Evolutionary conservation across 1,140 invertebrate species (phyloP), one percentile per base, ranked within the genome.

Genomic region (Nephila pilipes): DNA sequence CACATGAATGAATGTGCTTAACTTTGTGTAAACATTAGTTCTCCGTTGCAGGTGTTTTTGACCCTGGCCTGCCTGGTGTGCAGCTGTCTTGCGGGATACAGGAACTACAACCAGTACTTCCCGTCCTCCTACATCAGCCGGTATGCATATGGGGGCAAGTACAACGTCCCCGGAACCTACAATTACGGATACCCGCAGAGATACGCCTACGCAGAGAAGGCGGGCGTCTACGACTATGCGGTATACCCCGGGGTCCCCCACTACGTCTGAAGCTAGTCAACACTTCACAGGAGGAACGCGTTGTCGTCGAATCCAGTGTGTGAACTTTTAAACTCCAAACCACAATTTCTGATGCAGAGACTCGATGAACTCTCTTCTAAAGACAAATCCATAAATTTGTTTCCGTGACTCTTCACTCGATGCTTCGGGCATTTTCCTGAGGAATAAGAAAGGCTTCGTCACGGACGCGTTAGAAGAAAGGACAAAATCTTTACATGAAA

Each of bases 81-180:
- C 85, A 38, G 55, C 12, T 87, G 85, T 32, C 20, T 60, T 25
- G 85, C 85, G 14, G 58, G 55, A 22, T 83, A 87, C 32, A 60
- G 29, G 25, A 55, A 55, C 6, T 88, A 54, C n/a, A 55, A 88
- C 36, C 87, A 69, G 38, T 88, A 69, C 38, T 75, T 69, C 14
- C 87, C 87, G 0, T 88, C 87, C 54, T 88, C 87, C 38, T 88
- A 88, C 46, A 75, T 88, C 46, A 88, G 87, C 65, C 60, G 87
- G 36, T 88, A 88, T 58, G 87, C 87, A 2, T 88, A 88, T 20
- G 32, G 38, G 12, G 38, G 29, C 22, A 88, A 88, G 63, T 88
- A 88, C 87, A 69, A 88, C 38, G 60, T 69, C 2, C 87, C 87
- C 0, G 60, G 60, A 14, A 75, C 63, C 12, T 88, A 88, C 36